Conservation (phyloP, 2,113 vertebrate species). For the Actinemys pallida region DNA sequence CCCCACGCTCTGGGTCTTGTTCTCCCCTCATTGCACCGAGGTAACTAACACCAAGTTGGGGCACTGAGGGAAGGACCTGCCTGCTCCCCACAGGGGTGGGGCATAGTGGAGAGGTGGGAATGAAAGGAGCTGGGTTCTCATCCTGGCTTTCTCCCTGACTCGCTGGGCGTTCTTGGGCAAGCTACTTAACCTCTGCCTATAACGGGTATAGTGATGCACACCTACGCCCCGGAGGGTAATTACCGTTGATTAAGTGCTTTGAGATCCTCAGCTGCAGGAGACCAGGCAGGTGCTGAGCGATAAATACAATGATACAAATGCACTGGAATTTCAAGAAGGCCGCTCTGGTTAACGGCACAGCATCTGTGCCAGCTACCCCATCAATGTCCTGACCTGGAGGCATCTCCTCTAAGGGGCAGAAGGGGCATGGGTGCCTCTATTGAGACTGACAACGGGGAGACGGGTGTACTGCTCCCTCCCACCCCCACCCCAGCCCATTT, state of each 20-base stretch:
- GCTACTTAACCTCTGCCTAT: too few relatives aligned
- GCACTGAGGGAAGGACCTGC: background rate
- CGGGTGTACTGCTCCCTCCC: background rate
- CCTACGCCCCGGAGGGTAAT: too few relatives aligned
- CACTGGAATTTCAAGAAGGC: background rate
- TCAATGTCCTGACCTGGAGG: background rate
- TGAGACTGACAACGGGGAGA: background rate
- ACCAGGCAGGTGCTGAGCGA: background rate
- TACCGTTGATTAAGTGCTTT: too few relatives aligned
- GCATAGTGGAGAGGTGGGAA: rapidly evolving
- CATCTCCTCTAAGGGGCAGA: background rate
- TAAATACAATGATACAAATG: background rate
- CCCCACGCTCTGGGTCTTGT: too few relatives aligned
- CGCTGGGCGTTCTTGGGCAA: too few relatives aligned
- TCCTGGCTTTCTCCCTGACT: background rate
- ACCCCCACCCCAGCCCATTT: background rate
- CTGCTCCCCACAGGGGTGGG: background rate
- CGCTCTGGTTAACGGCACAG: background rate
- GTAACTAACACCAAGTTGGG: background rate
- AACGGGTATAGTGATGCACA: background rate
- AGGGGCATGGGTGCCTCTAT: background rate
- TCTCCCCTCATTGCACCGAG: background rate
- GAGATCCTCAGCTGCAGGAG: too few relatives aligned
- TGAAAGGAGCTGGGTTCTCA: background rate
- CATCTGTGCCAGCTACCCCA: background rate